Conservation (phyloP, 2,113 vertebrate species). For the Circaetus cinerascens region DNA sequence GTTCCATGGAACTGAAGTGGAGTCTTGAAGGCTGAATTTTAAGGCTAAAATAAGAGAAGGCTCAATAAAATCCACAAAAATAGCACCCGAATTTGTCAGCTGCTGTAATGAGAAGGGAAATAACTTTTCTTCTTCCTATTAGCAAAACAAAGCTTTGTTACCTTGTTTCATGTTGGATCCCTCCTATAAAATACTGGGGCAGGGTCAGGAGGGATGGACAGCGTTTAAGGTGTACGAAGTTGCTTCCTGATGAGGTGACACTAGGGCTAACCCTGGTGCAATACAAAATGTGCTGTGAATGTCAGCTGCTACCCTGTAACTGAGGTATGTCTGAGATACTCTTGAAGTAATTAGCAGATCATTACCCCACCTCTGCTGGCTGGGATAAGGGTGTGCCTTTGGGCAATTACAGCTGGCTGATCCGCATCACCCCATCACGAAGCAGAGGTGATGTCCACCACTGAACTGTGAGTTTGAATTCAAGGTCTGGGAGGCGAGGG, state of each 20-base stretch:
- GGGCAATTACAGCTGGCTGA: not conserved
- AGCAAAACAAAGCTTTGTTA: not conserved
- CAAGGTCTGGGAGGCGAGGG: accelerated
- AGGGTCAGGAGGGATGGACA: accelerated
- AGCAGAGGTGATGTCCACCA: not conserved
- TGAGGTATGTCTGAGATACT: accelerated
- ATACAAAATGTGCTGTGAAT: accelerated
- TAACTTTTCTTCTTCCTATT: not conserved
- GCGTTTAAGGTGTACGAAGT: accelerated
- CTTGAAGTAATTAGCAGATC: not conserved
- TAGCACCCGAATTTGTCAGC: not conserved
- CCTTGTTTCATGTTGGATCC: not conserved
- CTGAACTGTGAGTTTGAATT: not conserved
- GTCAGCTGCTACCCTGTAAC: not conserved
- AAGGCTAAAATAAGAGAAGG: constrained; percentile 35
- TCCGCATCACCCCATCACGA: accelerated
- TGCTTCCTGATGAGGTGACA: not conserved
- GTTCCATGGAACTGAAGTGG: not conserved
- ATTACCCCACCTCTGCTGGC: not conserved
- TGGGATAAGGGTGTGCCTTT: not conserved
- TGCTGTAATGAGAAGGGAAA: not conserved
- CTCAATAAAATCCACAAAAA: not conserved
- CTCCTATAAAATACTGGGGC: accelerated
- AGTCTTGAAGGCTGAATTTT: constrained; percentile 30
- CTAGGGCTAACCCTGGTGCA: accelerated